Base-by-base conservation (phyloP, 1,140 invertebrate genomes). In the Acyrthosiphon pisum region DNA sequence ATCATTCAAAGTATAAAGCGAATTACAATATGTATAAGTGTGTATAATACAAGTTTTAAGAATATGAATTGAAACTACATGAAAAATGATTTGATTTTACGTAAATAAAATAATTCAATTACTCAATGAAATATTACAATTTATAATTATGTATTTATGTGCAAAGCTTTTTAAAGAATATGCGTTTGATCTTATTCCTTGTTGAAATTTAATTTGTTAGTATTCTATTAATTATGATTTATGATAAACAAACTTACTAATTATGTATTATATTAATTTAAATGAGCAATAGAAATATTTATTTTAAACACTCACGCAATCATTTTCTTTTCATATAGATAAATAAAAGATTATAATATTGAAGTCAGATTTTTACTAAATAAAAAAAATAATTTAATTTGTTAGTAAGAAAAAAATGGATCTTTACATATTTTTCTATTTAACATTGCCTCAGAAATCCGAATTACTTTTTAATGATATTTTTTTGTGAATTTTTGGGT, bases 171-270 rank as follows among this genome's bases (percentile, higher is more conserved):
- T 6, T 86, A 44, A n/a, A 86, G 11, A 86, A 4, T 30, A 86
- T 86, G 41, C 11, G 84, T 86, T 86, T 86, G 26, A 86, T 86
- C 84, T 86, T 44, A 46, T 86, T 86, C 4, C 41, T 86, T 46
- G 44, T 46, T 86, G 4, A 86, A 86, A 86, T 46, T 86, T 11
- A 26, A 86, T 86, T 44, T 44, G 37, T 26, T 44, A 37, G 18
- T 3, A 84, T 84, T 84, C 20, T 84, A 11, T 44, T 84, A 44
- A 41, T 30, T 86, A 91, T 91, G 3, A 68, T 68, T 68, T n/a
- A n/a, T 76, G n/a, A 76, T 53, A 91, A 76, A 91, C n/a, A 46
- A 91, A 91, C 37, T 35, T 23, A 84, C 35, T 84, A 41, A 84
- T 41, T 44, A 41, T 84, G 0, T 84, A 41, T 84, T 30, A 86